A percentile compares a stretch with the other conserved stretches of the same genome.
phyloP scores from a whole-genome alignment of 2,797 vertebrate genomes.

The Crocidura indochinensis region DNA sequence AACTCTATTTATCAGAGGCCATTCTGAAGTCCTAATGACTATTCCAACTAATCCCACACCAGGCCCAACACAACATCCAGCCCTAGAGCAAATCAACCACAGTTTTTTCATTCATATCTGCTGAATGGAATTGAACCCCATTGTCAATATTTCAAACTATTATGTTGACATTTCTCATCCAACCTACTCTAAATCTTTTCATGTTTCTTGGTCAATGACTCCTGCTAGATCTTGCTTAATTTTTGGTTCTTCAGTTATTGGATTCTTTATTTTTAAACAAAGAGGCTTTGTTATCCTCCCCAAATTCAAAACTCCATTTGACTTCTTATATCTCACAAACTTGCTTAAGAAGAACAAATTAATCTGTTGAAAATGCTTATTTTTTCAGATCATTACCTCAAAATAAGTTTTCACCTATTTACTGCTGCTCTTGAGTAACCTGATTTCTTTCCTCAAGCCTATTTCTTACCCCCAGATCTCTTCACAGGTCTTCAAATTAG shows the following conservation, averaged over 20 bases:
- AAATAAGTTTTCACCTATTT: constrained; percentile 7
- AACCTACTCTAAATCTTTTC: background rate
- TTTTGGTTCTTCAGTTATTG: too few species aligned
- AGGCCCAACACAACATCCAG: background rate
- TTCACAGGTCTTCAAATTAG: background rate
- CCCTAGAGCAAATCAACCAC: background rate
- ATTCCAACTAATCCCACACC: background rate
- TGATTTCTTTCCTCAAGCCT: background rate
- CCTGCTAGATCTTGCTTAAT: background rate
- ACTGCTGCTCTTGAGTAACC: background rate
- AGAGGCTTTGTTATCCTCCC: constrained; percentile 29
- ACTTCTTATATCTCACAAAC: constrained; percentile 29
- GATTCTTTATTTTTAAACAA: background rate
- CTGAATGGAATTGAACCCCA: background rate
- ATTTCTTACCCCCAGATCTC: background rate
- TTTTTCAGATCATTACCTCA: background rate
- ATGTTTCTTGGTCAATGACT: background rate
- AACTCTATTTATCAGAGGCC: background rate
- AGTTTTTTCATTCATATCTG: background rate
- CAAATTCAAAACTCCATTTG: background rate
- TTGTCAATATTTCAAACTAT: background rate
- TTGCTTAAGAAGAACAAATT: background rate
- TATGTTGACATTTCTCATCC: background rate
- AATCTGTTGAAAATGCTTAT: background rate
- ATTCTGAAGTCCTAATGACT: background rate